A percentile compares a stretch with the other conserved stretches of the same genome.
These are phyloP conservation scores for Rhombomys opimus DNA, from an alignment of 2,113 vertebrate species.

Conservation along the genomic window DNA sequence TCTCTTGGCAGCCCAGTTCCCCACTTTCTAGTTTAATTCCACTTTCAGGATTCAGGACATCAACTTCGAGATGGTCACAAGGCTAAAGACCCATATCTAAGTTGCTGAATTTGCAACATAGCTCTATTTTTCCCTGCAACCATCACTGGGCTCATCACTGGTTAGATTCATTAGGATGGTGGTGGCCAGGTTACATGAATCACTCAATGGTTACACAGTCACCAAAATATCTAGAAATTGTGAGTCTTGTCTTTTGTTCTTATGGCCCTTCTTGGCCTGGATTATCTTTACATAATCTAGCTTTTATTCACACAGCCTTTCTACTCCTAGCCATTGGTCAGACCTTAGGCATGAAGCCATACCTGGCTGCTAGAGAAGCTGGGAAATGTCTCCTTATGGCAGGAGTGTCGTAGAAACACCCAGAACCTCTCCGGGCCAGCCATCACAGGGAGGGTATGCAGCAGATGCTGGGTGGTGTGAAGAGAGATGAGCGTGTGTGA, in stretches of 20 bases:
- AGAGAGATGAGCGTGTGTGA: neutral
- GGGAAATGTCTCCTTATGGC: neutral
- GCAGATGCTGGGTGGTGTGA: neutral
- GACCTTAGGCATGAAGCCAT: neutral
- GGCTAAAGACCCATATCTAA: neutral
- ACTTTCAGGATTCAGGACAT: conserved; percentile 1
- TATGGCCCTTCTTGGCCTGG: neutral
- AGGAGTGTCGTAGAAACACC: neutral
- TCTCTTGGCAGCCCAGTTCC: neutral
- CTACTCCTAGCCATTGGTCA: neutral
- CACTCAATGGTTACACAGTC: neutral
- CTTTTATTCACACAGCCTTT: neutral
- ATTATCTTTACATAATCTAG: neutral
- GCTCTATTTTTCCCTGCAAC: neutral
- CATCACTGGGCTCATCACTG: neutral
- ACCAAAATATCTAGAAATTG: neutral
- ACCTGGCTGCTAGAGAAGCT: neutral
- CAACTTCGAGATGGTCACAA: neutral
- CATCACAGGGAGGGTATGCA: neutral
- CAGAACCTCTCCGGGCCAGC: neutral
- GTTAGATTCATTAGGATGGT: neutral
- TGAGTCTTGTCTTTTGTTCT: neutral
- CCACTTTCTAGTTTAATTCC: neutral
- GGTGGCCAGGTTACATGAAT: neutral
- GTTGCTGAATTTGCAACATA: neutral